Conservation (phyloP, 2,888 invertebrate species). For the Adela reaumurella region DNA sequence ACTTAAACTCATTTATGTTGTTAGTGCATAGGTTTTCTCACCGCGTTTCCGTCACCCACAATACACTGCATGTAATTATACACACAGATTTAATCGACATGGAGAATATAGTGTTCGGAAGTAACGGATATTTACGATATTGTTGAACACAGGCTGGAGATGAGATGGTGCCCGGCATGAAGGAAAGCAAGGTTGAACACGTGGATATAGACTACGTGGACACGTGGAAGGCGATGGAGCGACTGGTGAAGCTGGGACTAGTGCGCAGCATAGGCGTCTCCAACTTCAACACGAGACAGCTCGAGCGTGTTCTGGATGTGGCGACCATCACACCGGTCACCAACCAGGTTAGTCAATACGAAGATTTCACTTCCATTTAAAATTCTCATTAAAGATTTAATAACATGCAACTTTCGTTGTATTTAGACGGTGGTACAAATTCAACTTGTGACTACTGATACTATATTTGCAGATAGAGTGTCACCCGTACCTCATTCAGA, state of each 20-base stretch:
- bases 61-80: too few relatives aligned
- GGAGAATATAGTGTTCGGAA: too few relatives aligned
- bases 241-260: conserved; percentile 59
- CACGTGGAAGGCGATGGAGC: conserved; percentile 68
- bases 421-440: too few relatives aligned
- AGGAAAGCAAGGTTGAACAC: conserved; percentile 51
- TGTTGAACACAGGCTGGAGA: conserved; percentile 57
- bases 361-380: too few relatives aligned
- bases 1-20: too few relatives aligned
- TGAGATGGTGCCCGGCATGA: conserved; percentile 51
- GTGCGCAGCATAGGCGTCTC: conserved; percentile 66
- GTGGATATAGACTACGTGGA: conserved; percentile 65
- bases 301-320: conserved; percentile 56
- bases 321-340: conserved; percentile 57
- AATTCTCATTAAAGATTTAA: too few relatives aligned
- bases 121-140: too few relatives aligned
- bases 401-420: background rate
- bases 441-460: too few relatives aligned
- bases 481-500: conserved; percentile 63
- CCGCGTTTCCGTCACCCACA: too few relatives aligned
- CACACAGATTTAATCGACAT: too few relatives aligned
- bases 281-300: conserved; percentile 71
- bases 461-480: conserved; percentile 57
- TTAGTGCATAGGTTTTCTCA: too few relatives aligned
- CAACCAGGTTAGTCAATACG: conserved; percentile 40